Percentiles rank a stretch among this genome's conserved stretches.
phyloP scores from a whole-genome alignment of 2,797 vertebrate species.

The Epinephelus malabaricus region DNA sequence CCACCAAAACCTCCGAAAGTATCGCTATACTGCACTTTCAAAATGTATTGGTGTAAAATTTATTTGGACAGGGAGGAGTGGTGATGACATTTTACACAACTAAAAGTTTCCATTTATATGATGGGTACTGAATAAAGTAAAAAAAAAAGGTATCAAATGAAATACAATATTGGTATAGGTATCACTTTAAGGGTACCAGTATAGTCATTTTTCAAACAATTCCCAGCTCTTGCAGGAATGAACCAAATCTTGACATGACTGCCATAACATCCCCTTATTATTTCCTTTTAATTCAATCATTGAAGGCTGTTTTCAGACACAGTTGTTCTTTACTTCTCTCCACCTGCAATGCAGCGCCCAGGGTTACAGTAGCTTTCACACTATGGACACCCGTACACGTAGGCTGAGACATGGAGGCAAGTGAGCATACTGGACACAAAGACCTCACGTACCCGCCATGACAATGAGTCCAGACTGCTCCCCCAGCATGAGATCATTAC shows the following conservation, averaged over 20 bases:
- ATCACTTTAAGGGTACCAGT: too few species aligned
- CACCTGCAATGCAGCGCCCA: slow-evolving; percentile 55
- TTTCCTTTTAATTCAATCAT: slow-evolving; percentile 69
- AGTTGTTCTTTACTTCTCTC: slow-evolving; percentile 62
- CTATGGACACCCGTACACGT: slow-evolving; percentile 12
- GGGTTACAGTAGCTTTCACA: slow-evolving; percentile 10
- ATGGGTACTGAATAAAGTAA: too few species aligned
- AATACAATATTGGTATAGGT: too few species aligned
- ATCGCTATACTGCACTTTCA: too few species aligned
- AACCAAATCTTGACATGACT: slow-evolving; percentile 71
- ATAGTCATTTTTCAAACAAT: too few species aligned
- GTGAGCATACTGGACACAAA: slow-evolving; percentile 54
- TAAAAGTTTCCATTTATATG: too few species aligned
- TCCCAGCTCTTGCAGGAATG: slow-evolving; percentile 35
- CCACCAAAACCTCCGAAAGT: too few species aligned
- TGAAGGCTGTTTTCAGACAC: slow-evolving; percentile 61
- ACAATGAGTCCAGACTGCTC: slow-evolving; percentile 73
- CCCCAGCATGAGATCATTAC: slow-evolving; percentile 71
- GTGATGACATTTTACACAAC: too few species aligned
- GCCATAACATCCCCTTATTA: slow-evolving; percentile 64
- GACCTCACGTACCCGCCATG: slow-evolving; percentile 53
- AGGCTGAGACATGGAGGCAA: slow-evolving; percentile 28
- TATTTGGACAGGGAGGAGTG: too few species aligned
- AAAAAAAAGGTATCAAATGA: too few species aligned
- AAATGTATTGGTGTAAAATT: too few species aligned